A percentile compares a stretch with the other conserved stretches of the same genome.
Conservation (phyloP, 2,797 vertebrate genomes). For the Podarcis siculus region DNA sequence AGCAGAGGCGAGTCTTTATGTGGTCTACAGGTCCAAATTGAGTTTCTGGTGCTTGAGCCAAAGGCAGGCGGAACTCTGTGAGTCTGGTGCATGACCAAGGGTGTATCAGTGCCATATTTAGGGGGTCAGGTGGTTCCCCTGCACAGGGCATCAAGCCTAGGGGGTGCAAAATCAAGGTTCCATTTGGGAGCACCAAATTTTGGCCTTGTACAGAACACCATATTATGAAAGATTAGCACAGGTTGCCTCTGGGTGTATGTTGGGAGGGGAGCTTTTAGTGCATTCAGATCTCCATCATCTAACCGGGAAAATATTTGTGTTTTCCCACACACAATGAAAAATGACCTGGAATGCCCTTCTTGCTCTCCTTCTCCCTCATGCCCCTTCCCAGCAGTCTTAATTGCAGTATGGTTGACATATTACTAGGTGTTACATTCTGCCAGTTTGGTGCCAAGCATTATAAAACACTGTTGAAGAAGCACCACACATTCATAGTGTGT, state of each 20-base stretch:
- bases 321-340: too few relatives aligned
- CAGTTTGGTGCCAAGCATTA: constrained; percentile 11
- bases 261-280: neutral
- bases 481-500: neutral
- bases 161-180: too few relatives aligned
- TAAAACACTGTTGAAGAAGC: constrained; percentile 13
- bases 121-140: too few relatives aligned
- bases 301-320: neutral
- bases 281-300: neutral
- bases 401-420: neutral
- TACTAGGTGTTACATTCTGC: neutral
- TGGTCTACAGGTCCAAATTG: neutral
- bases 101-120: too few relatives aligned
- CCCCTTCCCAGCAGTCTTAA: neutral
- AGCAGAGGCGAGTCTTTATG: neutral
- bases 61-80: neutral
- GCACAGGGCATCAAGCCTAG: too few relatives aligned
- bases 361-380: neutral
- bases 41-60: too few relatives aligned
- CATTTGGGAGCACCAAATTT: too few relatives aligned
- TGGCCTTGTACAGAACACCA: too few relatives aligned
- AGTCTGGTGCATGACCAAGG: too few relatives aligned
- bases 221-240: too few relatives aligned
- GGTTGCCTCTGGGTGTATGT: too few relatives aligned
- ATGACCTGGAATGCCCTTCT: neutral